Conservation (phyloP, 2,888 invertebrate species). For the Agonopterix arenella region DNA sequence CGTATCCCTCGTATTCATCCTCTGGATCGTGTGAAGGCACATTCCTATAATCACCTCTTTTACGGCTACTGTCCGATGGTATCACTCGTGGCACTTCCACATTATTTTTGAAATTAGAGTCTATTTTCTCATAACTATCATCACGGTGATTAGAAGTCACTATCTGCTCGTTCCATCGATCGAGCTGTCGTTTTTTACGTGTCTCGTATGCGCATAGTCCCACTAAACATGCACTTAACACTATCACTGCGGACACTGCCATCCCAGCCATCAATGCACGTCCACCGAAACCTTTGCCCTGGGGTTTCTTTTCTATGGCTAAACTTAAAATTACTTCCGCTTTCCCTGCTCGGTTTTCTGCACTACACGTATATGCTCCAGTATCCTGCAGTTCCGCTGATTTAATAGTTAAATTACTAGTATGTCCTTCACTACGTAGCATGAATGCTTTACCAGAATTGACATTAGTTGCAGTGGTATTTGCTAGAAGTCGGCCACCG, state of each 20-base stretch:
- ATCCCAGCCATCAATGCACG: slow-evolving; percentile 81
- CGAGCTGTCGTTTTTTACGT: slow-evolving; percentile 76
- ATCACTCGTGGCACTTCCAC: slow-evolving; percentile 51
- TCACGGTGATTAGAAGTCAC: slow-evolving; percentile 64
- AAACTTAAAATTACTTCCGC: slow-evolving; percentile 85
- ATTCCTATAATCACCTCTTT: slow-evolving; percentile 84
- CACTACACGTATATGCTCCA: slow-evolving; percentile 85
- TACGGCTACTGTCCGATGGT: slow-evolving; percentile 55
- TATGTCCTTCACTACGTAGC: slow-evolving; percentile 80
- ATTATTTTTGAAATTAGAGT: slow-evolving; percentile 78
- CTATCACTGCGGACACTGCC: slow-evolving; percentile 81
- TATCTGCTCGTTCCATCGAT: slow-evolving; percentile 72
- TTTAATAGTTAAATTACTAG: slow-evolving; percentile 84
- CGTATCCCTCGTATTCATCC: slow-evolving; percentile 73
- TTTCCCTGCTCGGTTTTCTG: slow-evolving; percentile 88
- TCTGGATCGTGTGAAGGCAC: slow-evolving; percentile 83
- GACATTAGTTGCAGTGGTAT: slow-evolving; percentile 61
- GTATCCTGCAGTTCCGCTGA: slow-evolving; percentile 85
- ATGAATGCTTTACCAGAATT: slow-evolving; percentile 79
- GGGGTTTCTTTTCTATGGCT: slow-evolving; percentile 80
- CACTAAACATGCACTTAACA: slow-evolving; percentile 80
- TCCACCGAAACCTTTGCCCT: slow-evolving; percentile 76
- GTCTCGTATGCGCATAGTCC: slow-evolving; percentile 81
- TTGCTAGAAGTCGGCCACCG: slow-evolving; percentile 82
- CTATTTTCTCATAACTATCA: slow-evolving; percentile 88